Evolutionary conservation across 2,113 vertebrate genomes (phyloP).

Genomic region (Tiliqua scincoides): DNA sequence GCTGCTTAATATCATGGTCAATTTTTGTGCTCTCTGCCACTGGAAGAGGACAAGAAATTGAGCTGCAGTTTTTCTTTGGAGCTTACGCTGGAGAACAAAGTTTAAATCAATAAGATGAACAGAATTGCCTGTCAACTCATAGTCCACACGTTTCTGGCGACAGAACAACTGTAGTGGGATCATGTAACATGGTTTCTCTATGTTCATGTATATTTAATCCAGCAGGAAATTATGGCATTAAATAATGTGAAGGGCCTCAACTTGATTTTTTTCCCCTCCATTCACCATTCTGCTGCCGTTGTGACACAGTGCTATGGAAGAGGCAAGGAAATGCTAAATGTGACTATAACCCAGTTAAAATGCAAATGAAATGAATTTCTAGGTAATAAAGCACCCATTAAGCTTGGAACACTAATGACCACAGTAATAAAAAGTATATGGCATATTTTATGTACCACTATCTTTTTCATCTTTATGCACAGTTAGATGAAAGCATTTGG

Average conservation of each 20-base stretch:
- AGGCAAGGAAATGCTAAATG: constrained; percentile 48
- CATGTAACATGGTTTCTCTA: background rate
- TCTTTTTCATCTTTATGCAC: constrained; percentile 61
- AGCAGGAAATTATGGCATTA: constrained; percentile 28
- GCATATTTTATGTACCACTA: constrained; percentile 61
- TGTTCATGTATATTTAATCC: constrained; percentile 17
- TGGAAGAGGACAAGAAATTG: rapidly evolving
- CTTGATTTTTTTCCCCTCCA: constrained; percentile 32
- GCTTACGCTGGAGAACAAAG: background rate
- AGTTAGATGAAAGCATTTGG: constrained; percentile 53
- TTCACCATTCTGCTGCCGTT: constrained; percentile 40
- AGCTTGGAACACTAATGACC: constrained; percentile 62
- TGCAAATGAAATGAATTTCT: constrained; percentile 73
- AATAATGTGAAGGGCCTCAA: constrained; percentile 6
- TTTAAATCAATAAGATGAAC: constrained; percentile 27
- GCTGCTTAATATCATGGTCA: constrained; percentile 6
- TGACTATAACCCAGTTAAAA: constrained; percentile 71
- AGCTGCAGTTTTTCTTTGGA: constrained; percentile 18
- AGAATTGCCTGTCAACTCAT: constrained; percentile 3
- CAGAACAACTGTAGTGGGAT: background rate
- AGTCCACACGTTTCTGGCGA: background rate
- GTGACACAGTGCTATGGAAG: constrained; percentile 45
- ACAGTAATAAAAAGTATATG: constrained; percentile 63
- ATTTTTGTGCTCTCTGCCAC: background rate
- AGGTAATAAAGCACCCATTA: constrained; percentile 66